Conservation (phyloP, 2,113 vertebrate genomes). For the Amphiprion ocellaris region DNA sequence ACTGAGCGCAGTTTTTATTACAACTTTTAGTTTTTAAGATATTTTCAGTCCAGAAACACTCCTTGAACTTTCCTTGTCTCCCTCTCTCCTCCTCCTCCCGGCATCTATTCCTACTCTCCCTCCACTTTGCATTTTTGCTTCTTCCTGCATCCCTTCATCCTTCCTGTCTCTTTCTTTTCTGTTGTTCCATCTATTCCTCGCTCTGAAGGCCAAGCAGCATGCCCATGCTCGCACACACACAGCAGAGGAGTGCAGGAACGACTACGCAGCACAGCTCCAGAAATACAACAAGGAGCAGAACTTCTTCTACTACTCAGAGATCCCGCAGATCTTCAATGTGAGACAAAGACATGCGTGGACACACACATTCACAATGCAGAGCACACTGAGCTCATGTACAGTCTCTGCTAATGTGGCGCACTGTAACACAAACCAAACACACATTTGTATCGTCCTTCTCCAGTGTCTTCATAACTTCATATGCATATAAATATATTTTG, state of each 20-base stretch:
- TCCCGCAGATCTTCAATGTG: constrained; percentile 89
- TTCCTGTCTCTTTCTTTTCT: constrained; percentile 1
- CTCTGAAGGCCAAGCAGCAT: constrained; percentile 85
- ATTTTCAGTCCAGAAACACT: not conserved
- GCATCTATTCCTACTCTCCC: not conserved
- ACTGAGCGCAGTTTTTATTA: not conserved
- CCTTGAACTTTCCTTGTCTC: constrained; percentile 1
- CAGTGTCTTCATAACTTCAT: not conserved
- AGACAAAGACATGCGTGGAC: constrained; percentile 48
- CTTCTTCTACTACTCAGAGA: constrained; percentile 86
- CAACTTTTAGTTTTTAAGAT: not conserved
- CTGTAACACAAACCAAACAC: not conserved
- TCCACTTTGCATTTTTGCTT: constrained; percentile 31
- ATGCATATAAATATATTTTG: not conserved
- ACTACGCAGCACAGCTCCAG: constrained; percentile 89
- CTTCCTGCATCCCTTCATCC: not conserved
- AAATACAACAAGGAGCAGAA: constrained; percentile 91
- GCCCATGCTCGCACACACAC: constrained; percentile 84
- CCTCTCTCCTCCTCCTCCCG: not conserved
- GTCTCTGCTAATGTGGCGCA: not conserved
- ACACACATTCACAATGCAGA: constrained; percentile 3
- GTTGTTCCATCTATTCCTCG: constrained; percentile 5
- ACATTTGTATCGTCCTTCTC: not conserved
- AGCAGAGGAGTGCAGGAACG: constrained; percentile 90
- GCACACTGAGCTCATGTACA: not conserved